A percentile compares a stretch with the other conserved stretches of the same genome.
Evolutionary conservation across 2,113 vertebrate species (phyloP).

Genomic region (Oryzias celebensis): DNA sequence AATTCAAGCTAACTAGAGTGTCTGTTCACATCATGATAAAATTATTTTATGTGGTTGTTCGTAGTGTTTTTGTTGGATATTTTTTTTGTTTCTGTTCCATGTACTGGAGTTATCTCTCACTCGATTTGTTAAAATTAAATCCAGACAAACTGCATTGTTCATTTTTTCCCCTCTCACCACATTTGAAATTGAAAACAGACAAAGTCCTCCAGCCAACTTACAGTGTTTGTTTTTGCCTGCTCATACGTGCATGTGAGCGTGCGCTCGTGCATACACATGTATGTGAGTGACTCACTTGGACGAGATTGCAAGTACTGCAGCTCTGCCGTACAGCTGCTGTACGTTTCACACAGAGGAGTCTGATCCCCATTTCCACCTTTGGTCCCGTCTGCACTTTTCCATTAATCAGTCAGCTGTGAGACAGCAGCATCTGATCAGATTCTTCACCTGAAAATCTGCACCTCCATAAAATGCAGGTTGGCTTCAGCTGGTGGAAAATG

Average conservation of each 20-base stretch:
- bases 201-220: slow-evolving; percentile 56
- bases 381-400: slow-evolving; percentile 27
- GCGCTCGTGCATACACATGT: slow-evolving; percentile 1
- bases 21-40: too few species aligned
- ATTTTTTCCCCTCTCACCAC: slow-evolving; percentile 15
- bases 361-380: slow-evolving; percentile 35
- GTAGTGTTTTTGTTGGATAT: background rate
- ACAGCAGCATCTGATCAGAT: slow-evolving; percentile 28
- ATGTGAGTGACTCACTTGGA: slow-evolving; percentile 62
- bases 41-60: background rate
- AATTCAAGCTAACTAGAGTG: too few species aligned
- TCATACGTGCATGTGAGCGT: slow-evolving; percentile 9
- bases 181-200: slow-evolving; percentile 71
- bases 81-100: slow-evolving; percentile 10
- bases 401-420: slow-evolving; percentile 50
- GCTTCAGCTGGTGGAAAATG: slow-evolving; percentile 54
- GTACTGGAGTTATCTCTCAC: slow-evolving; percentile 30
- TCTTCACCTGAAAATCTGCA: slow-evolving; percentile 46
- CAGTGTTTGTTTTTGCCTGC: slow-evolving; percentile 54
- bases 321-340: slow-evolving; percentile 21
- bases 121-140: slow-evolving; percentile 52
- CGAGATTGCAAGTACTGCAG: slow-evolving; percentile 29
- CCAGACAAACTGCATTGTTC: slow-evolving; percentile 56
- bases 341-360: slow-evolving; percentile 18
- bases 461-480: slow-evolving; percentile 39